These are phyloP conservation scores for Tipula unca DNA, from an alignment of 2,888 invertebrate genomes.

Conservation along the genomic window DNA sequence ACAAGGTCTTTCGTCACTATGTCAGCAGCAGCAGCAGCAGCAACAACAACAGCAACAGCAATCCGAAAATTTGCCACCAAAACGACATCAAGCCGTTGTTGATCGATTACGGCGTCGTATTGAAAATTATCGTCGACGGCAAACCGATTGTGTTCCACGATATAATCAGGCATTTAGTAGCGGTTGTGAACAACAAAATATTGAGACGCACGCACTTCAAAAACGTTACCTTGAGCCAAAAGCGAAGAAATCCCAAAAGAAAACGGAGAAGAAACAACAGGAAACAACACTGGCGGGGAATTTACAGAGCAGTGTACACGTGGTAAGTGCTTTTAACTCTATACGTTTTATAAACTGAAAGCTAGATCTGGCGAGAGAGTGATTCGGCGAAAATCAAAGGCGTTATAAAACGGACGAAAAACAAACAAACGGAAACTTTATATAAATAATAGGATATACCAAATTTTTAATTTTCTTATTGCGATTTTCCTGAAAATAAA, in stretches of 20 bases:
- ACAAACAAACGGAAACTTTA: not conserved
- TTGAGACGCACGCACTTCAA: slow-evolving; percentile 80
- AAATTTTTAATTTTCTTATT: not conserved
- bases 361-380: not conserved
- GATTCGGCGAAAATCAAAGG: not conserved
- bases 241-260: slow-evolving; percentile 78
- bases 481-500: not conserved
- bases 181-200: slow-evolving; percentile 81
- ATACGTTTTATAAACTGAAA: not conserved
- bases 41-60: slow-evolving; percentile 35
- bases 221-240: slow-evolving; percentile 87
- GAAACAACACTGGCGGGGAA: slow-evolving; percentile 43
- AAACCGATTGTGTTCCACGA: slow-evolving; percentile 76
- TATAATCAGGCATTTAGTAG: slow-evolving; percentile 83
- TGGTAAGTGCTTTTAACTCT: slow-evolving; percentile 47
- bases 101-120: slow-evolving; percentile 78
- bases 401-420: not conserved
- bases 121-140: slow-evolving; percentile 77
- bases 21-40: slow-evolving; percentile 27
- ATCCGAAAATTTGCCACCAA: slow-evolving; percentile 61
- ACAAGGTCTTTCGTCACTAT: slow-evolving; percentile 45
- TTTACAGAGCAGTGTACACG: slow-evolving; percentile 66
- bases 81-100: slow-evolving; percentile 69
- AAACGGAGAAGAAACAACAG: slow-evolving; percentile 58
- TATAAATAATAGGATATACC: not conserved